Percentiles rank a stretch among this genome's conserved stretches.
Conservation (phyloP, 2,888 invertebrate genomes). For the Thysanoteuthis rhombus region DNA sequence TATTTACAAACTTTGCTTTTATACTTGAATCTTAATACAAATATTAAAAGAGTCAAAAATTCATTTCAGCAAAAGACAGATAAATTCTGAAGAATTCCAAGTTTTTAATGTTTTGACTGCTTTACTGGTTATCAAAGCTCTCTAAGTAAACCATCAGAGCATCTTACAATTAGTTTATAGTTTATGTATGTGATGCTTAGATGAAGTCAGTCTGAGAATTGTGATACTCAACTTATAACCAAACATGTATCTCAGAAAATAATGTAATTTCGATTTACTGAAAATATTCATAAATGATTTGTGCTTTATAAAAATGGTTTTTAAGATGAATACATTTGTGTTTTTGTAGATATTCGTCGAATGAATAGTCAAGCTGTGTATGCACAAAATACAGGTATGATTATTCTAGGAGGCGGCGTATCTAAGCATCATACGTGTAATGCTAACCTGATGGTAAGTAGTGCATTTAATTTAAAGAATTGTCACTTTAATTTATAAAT, state of each 20-base stretch:
- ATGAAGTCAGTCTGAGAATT: too few species aligned
- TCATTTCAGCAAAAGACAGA: background rate
- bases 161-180: too few species aligned
- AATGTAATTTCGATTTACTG: too few species aligned
- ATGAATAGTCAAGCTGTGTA: conserved; percentile 94
- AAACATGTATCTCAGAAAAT: too few species aligned
- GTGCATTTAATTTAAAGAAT: background rate
- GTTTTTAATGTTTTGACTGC: too few species aligned
- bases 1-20: background rate
- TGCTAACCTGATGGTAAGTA: conserved; percentile 92
- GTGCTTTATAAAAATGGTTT: too few species aligned
- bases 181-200: too few species aligned
- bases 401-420: conserved; percentile 94
- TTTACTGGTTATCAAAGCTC: too few species aligned
- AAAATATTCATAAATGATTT: too few species aligned
- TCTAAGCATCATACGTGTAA: conserved; percentile 99
- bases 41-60: background rate
- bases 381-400: conserved; percentile 92
- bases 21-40: background rate
- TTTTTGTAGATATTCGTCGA: conserved; percentile 79
- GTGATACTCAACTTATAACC: too few species aligned
- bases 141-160: too few species aligned
- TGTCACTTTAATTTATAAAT: background rate
- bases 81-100: background rate
- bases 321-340: background rate